phyloP scores from a whole-genome alignment of 1,140 invertebrate species.

The Scaptomyza pallida region DNA sequence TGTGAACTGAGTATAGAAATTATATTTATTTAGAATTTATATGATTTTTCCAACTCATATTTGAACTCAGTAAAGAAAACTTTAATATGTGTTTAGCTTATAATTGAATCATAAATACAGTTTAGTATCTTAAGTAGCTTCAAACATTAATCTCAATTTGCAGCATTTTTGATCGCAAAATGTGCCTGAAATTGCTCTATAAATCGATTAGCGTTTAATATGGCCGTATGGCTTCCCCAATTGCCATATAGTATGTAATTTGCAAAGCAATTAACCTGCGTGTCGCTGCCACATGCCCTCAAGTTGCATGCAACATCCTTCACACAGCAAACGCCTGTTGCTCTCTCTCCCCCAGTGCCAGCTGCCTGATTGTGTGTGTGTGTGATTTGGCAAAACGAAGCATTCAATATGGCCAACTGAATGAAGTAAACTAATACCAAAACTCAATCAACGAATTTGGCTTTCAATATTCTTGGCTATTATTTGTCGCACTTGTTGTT shows the following conservation, averaged over 20 bases:
- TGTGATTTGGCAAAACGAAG: slow-evolving; percentile 3
- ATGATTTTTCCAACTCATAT: no score
- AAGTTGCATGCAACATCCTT: slow-evolving; percentile 55
- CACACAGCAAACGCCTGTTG: slow-evolving; percentile 46
- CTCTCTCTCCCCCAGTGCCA: slow-evolving; percentile 9
- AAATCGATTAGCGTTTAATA: slow-evolving; percentile 44
- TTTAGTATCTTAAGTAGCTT: slow-evolving; percentile 12
- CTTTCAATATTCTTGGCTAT: slow-evolving; percentile 25
- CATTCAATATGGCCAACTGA: slow-evolving; percentile 49
- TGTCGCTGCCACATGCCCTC: slow-evolving; percentile 41
- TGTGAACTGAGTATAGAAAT: no score
- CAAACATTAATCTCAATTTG: neutral
- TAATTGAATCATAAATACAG: slow-evolving; percentile 17
- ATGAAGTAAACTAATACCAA: slow-evolving; percentile 58
- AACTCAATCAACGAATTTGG: slow-evolving; percentile 62
- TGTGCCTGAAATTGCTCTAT: slow-evolving; percentile 42
- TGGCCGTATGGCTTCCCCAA: slow-evolving; percentile 24
- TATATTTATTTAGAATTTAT: no score
- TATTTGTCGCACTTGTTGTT: slow-evolving; percentile 50
- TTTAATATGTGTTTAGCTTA: neutral
- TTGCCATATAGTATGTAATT: slow-evolving; percentile 70
- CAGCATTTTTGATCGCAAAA: slow-evolving; percentile 6
- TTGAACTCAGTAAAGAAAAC: no score
- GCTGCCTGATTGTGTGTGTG: slow-evolving; percentile 12
- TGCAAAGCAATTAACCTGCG: slow-evolving; percentile 75